A percentile compares a stretch with the other conserved stretches of the same genome.
Conservation (phyloP, 2,888 invertebrate species). For the Cephus spinipes region DNA sequence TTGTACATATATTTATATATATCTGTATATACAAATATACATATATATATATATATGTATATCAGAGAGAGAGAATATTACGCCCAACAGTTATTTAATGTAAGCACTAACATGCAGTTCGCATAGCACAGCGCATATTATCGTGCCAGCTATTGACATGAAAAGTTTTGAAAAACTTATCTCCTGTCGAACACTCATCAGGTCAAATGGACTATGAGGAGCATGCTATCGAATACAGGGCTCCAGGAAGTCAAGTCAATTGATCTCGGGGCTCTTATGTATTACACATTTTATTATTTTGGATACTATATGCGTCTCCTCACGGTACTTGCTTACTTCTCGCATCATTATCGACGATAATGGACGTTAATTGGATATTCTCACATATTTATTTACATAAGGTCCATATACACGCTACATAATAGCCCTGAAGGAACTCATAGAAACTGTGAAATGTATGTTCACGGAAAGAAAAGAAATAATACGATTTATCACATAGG, state of each 20-base stretch:
- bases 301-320: neutral
- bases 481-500: constrained; percentile 1
- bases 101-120: constrained; percentile 59
- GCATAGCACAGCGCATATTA: constrained; percentile 53
- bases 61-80: constrained; percentile 6
- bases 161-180: constrained; percentile 30
- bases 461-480: constrained; percentile 31
- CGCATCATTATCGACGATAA: neutral
- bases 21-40: too few relatives aligned
- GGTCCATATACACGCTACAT: constrained; percentile 28
- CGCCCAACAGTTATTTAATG: constrained; percentile 21
- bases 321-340: neutral
- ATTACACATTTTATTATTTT: constrained; percentile 3
- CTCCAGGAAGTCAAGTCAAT: constrained; percentile 46
- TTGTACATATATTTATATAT: too few relatives aligned
- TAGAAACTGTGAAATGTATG: constrained; percentile 64
- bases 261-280: constrained; percentile 59
- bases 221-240: constrained; percentile 59
- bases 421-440: constrained; percentile 57
- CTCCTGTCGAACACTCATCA: constrained; percentile 42
- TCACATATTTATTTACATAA: constrained; percentile 7
- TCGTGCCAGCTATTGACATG: constrained; percentile 60
- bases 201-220: constrained; percentile 44
- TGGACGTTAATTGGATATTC: neutral
- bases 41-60: neutral